A percentile compares a stretch with the other conserved stretches of the same genome.
These are phyloP conservation scores for Lagria hirta DNA, from an alignment of 2,888 invertebrate species.

Conservation along the genomic window DNA sequence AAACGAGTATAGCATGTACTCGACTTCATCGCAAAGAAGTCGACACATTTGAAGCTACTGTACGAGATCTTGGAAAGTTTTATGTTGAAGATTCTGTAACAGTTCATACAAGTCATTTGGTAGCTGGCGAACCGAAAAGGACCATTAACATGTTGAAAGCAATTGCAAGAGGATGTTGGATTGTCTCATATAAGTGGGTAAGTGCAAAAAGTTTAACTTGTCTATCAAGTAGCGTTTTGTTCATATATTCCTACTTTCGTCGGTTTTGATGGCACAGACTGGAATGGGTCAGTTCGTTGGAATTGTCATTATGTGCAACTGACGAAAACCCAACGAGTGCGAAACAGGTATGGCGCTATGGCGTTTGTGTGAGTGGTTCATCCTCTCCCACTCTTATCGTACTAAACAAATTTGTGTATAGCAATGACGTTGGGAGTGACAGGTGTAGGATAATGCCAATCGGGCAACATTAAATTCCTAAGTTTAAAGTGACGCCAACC, in stretches of 20 bases:
- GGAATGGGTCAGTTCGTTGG: not conserved
- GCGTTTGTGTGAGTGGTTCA: too few relatives aligned
- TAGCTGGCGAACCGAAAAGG: slow-evolving; percentile 66
- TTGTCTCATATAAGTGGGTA: slow-evolving; percentile 72
- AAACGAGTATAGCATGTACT: slow-evolving; percentile 49
- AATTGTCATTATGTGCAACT: too few relatives aligned
- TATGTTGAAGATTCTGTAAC: slow-evolving; percentile 64
- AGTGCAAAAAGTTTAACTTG: slow-evolving; percentile 26
- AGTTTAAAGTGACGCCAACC: too few relatives aligned
- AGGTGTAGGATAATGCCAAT: too few relatives aligned
- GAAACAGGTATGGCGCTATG: too few relatives aligned
- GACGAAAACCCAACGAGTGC: too few relatives aligned
- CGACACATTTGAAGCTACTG: slow-evolving; percentile 49
- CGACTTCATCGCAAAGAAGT: slow-evolving; percentile 50
- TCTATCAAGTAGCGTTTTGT: not conserved
- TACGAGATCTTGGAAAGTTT: slow-evolving; percentile 62
- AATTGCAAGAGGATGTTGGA: slow-evolving; percentile 75
- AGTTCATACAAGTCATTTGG: slow-evolving; percentile 73
- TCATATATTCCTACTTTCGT: not conserved
- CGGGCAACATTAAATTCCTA: too few relatives aligned
- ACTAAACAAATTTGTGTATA: too few relatives aligned
- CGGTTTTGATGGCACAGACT: not conserved
- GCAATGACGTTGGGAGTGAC: too few relatives aligned
- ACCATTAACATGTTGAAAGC: slow-evolving; percentile 77
- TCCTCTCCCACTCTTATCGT: too few relatives aligned